These are phyloP conservation scores for Entomobrya proxima DNA, from an alignment of 2,888 invertebrate species.

Conservation along the genomic window DNA sequence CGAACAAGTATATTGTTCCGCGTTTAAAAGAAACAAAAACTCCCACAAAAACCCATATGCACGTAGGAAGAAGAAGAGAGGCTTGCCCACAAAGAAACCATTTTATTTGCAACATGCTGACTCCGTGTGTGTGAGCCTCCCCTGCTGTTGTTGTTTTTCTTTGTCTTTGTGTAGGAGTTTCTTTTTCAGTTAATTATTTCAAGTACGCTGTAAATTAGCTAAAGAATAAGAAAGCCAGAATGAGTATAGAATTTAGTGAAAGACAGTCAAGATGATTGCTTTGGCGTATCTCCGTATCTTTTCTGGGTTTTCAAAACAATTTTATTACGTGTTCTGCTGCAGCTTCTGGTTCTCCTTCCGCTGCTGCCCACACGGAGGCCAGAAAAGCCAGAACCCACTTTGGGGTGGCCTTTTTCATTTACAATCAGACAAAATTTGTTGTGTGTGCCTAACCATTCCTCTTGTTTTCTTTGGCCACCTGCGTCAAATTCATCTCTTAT, in stretches of 20 bases:
- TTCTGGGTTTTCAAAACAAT: too few relatives aligned
- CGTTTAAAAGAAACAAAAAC: not conserved
- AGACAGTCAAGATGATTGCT: not conserved
- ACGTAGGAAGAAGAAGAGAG: too few relatives aligned
- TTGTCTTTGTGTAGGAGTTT: not conserved
- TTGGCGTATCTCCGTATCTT: too few relatives aligned
- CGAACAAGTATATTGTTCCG: not conserved
- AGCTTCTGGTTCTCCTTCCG: too few relatives aligned
- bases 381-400: too few relatives aligned
- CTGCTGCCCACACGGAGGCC: too few relatives aligned
- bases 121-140: not conserved
- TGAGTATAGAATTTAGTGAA: not conserved
- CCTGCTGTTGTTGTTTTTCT: not conserved
- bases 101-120: not conserved
- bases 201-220: slow-evolving; percentile 1
- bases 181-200: slow-evolving; percentile 13
- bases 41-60: not conserved
- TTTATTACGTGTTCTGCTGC: too few relatives aligned
- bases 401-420: too few relatives aligned
- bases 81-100: not conserved
- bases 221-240: not conserved
- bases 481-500: too few relatives aligned
- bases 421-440: too few relatives aligned
- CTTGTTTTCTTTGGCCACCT: too few relatives aligned
- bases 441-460: too few relatives aligned